These are phyloP conservation scores for Acanthosepion lycidas DNA, from an alignment of 2,888 invertebrate species.

Conservation along the genomic window DNA sequence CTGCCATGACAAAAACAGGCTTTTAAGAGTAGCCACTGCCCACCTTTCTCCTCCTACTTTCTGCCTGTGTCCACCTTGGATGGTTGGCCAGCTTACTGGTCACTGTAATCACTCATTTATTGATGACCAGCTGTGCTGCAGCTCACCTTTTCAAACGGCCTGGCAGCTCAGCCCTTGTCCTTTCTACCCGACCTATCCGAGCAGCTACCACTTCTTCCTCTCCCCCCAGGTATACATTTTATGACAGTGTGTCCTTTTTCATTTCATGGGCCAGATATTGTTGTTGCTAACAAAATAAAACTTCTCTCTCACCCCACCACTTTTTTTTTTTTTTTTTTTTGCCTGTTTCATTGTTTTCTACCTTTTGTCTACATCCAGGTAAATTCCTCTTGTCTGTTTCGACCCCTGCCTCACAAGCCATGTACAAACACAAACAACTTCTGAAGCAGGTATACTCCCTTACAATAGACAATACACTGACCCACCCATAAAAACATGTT, in stretches of 20 bases:
- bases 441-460: neutral
- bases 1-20: neutral
- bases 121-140: neutral
- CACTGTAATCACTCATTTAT: neutral
- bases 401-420: neutral
- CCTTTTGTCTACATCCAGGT: neutral
- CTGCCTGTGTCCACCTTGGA: neutral
- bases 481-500: neutral
- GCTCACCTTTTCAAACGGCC: neutral
- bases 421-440: neutral
- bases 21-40: neutral
- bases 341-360: neutral
- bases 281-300: neutral
- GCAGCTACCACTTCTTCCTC: neutral
- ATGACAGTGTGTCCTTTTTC: neutral
- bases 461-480: neutral
- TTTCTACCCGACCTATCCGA: neutral
- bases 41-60: neutral
- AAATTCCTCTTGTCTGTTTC: conserved; percentile 1
- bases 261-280: neutral
- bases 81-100: neutral
- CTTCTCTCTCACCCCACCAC: neutral
- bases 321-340: too few species aligned
- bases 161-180: neutral
- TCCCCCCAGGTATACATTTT: neutral